Evolutionary conservation across 2,888 invertebrate species (phyloP), one percentile per base, ranked within the genome.

Genomic region (Tiliacea citrago): DNA sequence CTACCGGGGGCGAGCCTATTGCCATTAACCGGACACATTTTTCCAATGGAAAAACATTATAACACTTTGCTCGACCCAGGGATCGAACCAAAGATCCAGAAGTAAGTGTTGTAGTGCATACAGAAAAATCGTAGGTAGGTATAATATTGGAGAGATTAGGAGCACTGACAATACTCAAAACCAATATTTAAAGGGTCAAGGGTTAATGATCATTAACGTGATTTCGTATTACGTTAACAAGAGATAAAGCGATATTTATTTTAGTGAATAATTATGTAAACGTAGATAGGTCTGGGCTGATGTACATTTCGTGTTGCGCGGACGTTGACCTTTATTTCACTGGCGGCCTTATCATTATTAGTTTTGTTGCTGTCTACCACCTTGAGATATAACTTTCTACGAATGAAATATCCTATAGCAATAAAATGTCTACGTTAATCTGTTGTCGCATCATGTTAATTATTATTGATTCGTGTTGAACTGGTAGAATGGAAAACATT

Each of bases 241-340:
- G 7, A 68, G 58, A 82, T 67, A 58, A 62, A 55, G 13, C 24
- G 7, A 60, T n/a, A n/a, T 53, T 58, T 49, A 61, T 62, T 69
- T 77, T 58, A 55, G 65, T 77, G 21, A 68, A 18, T 65, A 60
- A 77, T 72, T 66, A 70, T 65, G 66, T 55, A 62, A 68, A 69
- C 51, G 13, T 60, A 55, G 63, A 65, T 68, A 61, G 10, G 8
- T 51, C 51, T 62, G 9, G 49, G 13, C n/a, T 63, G 21, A 47
- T 69, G 24, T 60, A 45, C 55, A 49, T 51, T 51, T 60, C 62
- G 73, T 73, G 70, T 39, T 68, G 45, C 9, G 51, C 70, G 77
- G 73, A 57, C 77, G 29, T 77, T 80, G 80, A 82, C 77, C 75
- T 84, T 77, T 75, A 62, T 66, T 77, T 66, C 29, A 57, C 16